Base-by-base conservation (phyloP, 1,140 invertebrate genomes). In the Subanguina moxae region DNA sequence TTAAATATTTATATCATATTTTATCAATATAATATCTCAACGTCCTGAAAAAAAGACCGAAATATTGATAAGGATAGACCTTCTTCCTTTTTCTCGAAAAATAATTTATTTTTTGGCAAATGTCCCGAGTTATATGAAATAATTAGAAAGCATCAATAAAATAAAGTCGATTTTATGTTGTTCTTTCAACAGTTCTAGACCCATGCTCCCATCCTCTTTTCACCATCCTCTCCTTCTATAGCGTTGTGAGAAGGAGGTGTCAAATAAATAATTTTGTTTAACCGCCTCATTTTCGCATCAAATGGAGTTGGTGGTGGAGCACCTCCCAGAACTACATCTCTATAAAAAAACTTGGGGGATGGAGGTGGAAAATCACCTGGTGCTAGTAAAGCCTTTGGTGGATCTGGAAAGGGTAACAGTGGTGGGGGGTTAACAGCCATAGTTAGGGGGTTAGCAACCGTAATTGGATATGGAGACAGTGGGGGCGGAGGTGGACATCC, bases 361-460 rank as follows among this genome's bases (percentile, higher is more conserved):
- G 28, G 19, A 1, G 58, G 28, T 25, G 58, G n/a, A 3, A 61
- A 43, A 3, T 61, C 58, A 7, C 58, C 58, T 30, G 58, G 58
- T 7, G 28, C 28, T 19, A 61, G 13, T n/a, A 61, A 30, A 21
- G 38, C 58, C 8, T 8, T 56, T 25, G 62, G 62, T 38, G 28
- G 23, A 21, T 61, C n/a, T 64, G 62, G 62, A 64, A 64, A 19
- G 7, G 57, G 62, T 15, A 28, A 19, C n/a, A 64, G 1, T 23
- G 32, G 62, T 64, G 42, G 42, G 7, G 27, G 27, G 9, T 21
- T 21, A 62, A 15, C 27, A 62, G 59, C 59, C 21, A 62, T 23
- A 28, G 59, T 57, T 25, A 28, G 13, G 1, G 62, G 32, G 64
- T 61, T 28, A 15, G 62, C 62, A 3, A 56, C n/a, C 19, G 13